Conservation (phyloP, 2,113 vertebrate species). For the Mohoua ochrocephala region DNA sequence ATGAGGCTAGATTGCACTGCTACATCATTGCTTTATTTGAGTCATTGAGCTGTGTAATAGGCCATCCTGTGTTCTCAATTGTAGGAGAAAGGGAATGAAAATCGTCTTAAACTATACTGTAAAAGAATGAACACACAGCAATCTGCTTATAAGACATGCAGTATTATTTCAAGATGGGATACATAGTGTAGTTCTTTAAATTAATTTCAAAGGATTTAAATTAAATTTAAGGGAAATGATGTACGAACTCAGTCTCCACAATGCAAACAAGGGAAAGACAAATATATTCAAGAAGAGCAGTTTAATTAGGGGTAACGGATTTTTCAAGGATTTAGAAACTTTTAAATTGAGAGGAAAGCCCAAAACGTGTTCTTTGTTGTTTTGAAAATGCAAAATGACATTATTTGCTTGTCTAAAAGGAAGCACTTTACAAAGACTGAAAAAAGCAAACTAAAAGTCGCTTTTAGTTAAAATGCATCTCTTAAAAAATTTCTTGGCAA, state of each 20-base stretch:
- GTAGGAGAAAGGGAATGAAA: neutral
- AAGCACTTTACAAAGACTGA: neutral
- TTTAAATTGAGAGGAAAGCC: neutral
- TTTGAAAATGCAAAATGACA: neutral
- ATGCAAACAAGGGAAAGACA: neutral
- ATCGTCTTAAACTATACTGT: neutral
- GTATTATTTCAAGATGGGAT: neutral
- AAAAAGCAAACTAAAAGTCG: neutral
- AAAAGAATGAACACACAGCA: neutral
- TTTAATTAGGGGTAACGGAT: neutral
- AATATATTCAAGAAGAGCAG: neutral
- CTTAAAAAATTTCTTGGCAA: neutral
- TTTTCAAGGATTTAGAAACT: neutral
- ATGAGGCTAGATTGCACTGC: neutral
- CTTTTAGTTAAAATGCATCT: neutral
- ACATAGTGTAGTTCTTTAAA: neutral
- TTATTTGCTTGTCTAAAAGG: neutral
- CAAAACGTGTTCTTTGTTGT: neutral
- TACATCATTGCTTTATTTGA: conserved; percentile 6
- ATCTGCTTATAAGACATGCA: neutral
- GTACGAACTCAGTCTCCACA: neutral
- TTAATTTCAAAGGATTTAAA: neutral
- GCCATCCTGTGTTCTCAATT: neutral
- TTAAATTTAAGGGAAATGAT: neutral
- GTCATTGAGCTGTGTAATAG: conserved; percentile 32